These are phyloP conservation scores for Cydia strobilella DNA, from an alignment of 1,140 invertebrate species.

Conservation along the genomic window DNA sequence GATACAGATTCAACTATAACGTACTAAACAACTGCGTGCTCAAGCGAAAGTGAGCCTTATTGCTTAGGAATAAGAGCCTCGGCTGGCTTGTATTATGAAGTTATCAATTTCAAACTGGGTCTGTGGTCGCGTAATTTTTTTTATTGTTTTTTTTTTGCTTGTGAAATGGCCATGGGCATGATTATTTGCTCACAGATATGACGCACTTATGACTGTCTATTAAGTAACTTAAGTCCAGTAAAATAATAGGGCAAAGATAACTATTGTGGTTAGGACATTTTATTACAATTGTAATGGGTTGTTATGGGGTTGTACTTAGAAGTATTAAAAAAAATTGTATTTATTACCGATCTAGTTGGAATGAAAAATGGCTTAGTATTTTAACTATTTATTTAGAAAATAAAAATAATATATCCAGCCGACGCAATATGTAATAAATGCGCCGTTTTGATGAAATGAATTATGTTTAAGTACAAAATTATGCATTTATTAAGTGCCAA, in stretches of 20 bases:
- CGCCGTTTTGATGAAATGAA: neutral
- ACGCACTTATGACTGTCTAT: neutral
- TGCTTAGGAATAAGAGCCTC: neutral
- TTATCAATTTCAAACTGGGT: neutral
- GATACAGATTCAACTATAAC: slow-evolving; percentile 74
- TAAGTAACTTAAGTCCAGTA: no score
- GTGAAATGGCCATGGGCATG: no score
- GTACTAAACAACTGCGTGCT: slow-evolving; percentile 73
- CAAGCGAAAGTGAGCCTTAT: slow-evolving; percentile 42
- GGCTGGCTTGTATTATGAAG: slow-evolving; percentile 20
- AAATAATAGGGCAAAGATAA: no score
- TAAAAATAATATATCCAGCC: slow-evolving; percentile 22
- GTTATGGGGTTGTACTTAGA: no score
- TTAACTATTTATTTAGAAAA: neutral
- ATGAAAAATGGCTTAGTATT: neutral
- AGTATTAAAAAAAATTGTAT: neutral
- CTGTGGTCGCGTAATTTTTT: no score
- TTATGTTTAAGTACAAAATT: neutral
- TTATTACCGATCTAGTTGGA: neutral
- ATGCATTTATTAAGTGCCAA: slow-evolving; percentile 28
- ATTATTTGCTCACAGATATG: neutral
- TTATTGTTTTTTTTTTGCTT: neutral
- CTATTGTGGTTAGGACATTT: no score
- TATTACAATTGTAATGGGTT: no score
- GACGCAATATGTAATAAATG: neutral